Base-by-base conservation (phyloP, 2,797 vertebrate species). In the Anguilla pacifica region DNA sequence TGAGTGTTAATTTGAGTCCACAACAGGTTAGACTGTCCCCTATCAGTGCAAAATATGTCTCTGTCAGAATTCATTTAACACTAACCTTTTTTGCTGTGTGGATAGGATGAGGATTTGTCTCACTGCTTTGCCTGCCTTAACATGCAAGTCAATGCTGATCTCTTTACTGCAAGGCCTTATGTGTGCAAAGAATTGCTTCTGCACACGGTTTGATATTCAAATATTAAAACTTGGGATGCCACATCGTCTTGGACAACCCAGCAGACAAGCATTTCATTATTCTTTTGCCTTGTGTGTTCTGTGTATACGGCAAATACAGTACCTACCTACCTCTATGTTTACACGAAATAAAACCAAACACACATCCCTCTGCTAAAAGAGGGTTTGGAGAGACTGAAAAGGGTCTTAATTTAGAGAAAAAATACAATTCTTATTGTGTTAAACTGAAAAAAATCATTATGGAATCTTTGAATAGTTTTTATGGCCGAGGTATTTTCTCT, bases 321-420 rank as follows among this genome's bases (percentile, higher is more conserved):
- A 22, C 6, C 61, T 55, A 53, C 43, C 43, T 53, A 55, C 53
- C 53, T 15, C 10, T 55, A 55, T 55, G 53, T 70, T 6, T 35
- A 74, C 19, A 74, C 31, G 31, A 74, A 74, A 81, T 81, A 81
- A 81, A 81, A 46, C 77, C 39, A 74, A 39, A 77, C 13, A 22
- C 13, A 43, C 74, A 22, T 43, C 15, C 74, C 31, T 43, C 43
- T 39, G 39, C 39, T 17, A 17, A 77, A 77, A 39, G 35, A 5
- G 15, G 31, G 13, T 43, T 77, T 77, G 72, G 13, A 35, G 72
- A 77, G 35, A 35, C 25, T 51, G 46, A 15, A 51, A 51, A 82
- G 10, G 2, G 43, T 51, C 9, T 28, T 82, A 9, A 82, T 49
- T 49, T 49, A 82, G 19, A 51, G 22, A 81, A 19, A 81, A 81